Evolutionary conservation across 2,797 vertebrate genomes (phyloP).

Genomic region (Myripristis murdjan): DNA sequence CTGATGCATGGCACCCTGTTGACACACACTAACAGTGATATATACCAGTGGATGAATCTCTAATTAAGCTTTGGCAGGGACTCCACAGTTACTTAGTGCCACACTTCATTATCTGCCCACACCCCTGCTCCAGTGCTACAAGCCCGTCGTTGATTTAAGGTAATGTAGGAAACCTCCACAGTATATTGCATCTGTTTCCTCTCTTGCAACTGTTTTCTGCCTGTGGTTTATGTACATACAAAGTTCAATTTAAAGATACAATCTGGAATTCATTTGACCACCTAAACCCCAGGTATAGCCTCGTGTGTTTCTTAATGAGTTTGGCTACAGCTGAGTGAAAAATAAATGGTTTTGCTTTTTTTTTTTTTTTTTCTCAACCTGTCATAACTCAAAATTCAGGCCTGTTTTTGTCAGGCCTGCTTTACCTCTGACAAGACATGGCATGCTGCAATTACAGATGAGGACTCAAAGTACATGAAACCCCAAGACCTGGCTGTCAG

Average conservation of each 20-base stretch:
- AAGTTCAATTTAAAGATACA: slow-evolving; percentile 48
- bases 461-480: slow-evolving; percentile 17
- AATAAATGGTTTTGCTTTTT: too few relatives aligned
- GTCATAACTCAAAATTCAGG: too few relatives aligned
- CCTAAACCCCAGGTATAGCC: slow-evolving; percentile 18
- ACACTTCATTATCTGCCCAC: slow-evolving; percentile 89
- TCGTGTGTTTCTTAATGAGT: neutral
- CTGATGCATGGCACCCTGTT: slow-evolving; percentile 91
- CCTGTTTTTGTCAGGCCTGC: too few relatives aligned
- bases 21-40: slow-evolving; percentile 95
- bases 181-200: slow-evolving; percentile 64
- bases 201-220: slow-evolving; percentile 52
- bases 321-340: slow-evolving; percentile 2
- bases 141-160: slow-evolving; percentile 86
- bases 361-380: neutral
- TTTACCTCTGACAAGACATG: neutral
- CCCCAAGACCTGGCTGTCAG: slow-evolving; percentile 1
- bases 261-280: slow-evolving; percentile 34
- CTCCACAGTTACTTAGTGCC: slow-evolving; percentile 89
- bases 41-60: slow-evolving; percentile 93
- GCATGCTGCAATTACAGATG: slow-evolving; percentile 26
- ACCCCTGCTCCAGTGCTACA: slow-evolving; percentile 82
- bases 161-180: slow-evolving; percentile 59
- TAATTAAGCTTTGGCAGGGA: slow-evolving; percentile 94
- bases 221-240: slow-evolving; percentile 43